A percentile compares a stretch with the other conserved stretches of the same genome.
Conservation (phyloP, 2,113 vertebrate genomes). For the Microcebus lehilahytsara region DNA sequence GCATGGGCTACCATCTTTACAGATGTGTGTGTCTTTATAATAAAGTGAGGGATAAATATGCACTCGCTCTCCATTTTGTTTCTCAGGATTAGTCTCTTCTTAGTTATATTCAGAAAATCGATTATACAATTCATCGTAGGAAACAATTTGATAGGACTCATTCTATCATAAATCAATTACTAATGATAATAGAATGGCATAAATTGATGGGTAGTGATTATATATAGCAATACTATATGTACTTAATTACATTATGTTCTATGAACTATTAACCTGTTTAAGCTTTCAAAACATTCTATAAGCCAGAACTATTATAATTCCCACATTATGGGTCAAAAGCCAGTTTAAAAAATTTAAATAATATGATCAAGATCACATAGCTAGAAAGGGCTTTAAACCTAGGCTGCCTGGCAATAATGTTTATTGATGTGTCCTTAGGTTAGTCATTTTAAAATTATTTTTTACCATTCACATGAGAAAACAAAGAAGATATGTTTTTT, state of each 20-base stretch:
- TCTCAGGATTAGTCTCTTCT: neutral
- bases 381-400: neutral
- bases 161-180: neutral
- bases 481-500: neutral
- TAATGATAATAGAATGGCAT: neutral
- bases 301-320: neutral
- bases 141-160: neutral
- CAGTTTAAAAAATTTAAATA: constrained; percentile 9
- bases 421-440: constrained; percentile 21
- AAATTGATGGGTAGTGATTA: neutral
- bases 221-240: no score
- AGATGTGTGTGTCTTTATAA: neutral
- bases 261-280: neutral
- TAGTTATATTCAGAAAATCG: neutral
- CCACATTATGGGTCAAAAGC: neutral
- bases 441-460: constrained; percentile 37
- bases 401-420: neutral
- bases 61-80: neutral
- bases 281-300: neutral
- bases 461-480: neutral
- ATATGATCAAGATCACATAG: neutral
- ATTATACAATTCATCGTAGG: neutral
- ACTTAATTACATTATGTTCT: neutral
- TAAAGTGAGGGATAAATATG: neutral
- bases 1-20: neutral